Base-by-base conservation (phyloP, 2,113 vertebrate species). In the Sceloporus tristichus region DNA sequence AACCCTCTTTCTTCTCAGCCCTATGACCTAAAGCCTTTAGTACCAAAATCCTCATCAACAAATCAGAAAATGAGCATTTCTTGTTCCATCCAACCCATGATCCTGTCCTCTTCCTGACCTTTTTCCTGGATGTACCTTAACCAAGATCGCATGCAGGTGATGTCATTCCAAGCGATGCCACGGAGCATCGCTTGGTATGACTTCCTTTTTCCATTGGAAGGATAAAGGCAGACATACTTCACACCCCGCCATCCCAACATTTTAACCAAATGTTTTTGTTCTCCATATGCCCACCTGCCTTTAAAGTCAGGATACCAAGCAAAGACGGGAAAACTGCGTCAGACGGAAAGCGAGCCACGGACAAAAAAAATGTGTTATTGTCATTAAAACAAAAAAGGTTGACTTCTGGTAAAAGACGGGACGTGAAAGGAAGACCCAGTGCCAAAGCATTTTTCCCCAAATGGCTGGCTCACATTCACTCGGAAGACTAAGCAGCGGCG, bases 361-460 rank as follows among this genome's bases (percentile, higher is more conserved):
- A 66, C 14, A 25, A 75, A 65, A 38, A 73, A 87, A 89, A 89
- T 77, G 81, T 93, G 92, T 88, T 93, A 86, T 93, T 94, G 91
- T 92, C 91, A 87, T 18, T 4, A 83, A 71, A 5, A 2, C 0
- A 0, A 11, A 16, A 9, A 21, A 5, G 5, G 82, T 84, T 89
- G 91, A 84, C 83, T 94, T 93, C 79, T 86, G 84, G 91, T 79
- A 93, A 90, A 70, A 34, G 88, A 3, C 16, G 66, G 91, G 85
- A 18, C 27, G 83, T 65, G 56, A 79, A 42, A 23, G 1, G 4
- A 84, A 84, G 18, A 56, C 16, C 1, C 2, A 0, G 1, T 90
- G 94, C 93, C 92, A 90, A 87, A 53, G 48, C 40, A 0, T 89
- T 92, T 81, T 54, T 27, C 53, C 18, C 59, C 13, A 16, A 18